phyloP scores from a whole-genome alignment of 2,113 vertebrate species.

The Hypanus sabinus region DNA sequence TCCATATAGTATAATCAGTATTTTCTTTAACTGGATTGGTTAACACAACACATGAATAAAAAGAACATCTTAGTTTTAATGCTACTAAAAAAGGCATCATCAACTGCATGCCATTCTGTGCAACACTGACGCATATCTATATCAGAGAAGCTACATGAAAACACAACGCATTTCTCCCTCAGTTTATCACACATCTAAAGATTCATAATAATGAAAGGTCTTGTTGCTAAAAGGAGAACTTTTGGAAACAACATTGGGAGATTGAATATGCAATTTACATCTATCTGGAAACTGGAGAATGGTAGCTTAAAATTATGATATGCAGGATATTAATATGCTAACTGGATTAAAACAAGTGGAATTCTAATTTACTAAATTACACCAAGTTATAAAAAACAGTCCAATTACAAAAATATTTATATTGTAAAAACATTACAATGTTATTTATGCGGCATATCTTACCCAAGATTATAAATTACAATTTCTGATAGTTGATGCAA shows the following conservation, averaged over 20 bases:
- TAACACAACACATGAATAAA: not conserved
- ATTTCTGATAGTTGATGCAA: not conserved
- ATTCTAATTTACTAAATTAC: constrained; percentile 11
- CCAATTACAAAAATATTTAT: not conserved
- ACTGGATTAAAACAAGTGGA: not conserved
- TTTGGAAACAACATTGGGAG: not conserved
- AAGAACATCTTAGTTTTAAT: not conserved
- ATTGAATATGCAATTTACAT: not conserved
- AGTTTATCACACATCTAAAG: not conserved
- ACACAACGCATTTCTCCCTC: not conserved
- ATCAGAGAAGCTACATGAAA: no score
- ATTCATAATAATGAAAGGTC: not conserved
- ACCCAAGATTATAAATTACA: not conserved
- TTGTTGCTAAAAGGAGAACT: not conserved
- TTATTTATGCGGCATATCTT: not conserved
- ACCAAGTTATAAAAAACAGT: not conserved
- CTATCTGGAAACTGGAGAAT: not conserved
- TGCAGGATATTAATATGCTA: not conserved
- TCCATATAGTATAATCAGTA: not conserved
- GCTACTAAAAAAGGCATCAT: not conserved
- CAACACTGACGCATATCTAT: not conserved
- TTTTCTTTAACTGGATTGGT: not conserved
- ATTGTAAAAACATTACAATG: not conserved
- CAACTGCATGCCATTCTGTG: not conserved
- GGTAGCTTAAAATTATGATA: not conserved